phyloP scores from a whole-genome alignment of 1,140 invertebrate species.

The Procambarus virginalis region DNA sequence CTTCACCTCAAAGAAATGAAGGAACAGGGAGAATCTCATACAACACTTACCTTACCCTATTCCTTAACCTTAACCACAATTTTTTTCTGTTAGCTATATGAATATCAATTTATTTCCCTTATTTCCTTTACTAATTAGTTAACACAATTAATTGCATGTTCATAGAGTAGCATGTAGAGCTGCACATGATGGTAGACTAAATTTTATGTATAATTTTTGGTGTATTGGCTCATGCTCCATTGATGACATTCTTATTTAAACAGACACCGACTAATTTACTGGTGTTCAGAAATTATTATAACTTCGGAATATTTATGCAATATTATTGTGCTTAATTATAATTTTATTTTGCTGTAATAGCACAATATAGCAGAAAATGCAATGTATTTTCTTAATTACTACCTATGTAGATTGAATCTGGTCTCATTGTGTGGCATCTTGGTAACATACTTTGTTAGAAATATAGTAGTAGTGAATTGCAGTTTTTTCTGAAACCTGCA shows the following conservation, averaged over 20 bases:
- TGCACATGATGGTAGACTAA: slow-evolving; percentile 30
- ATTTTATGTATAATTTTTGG: slow-evolving; percentile 28
- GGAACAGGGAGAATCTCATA: slow-evolving; percentile 67
- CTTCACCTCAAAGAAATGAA: slow-evolving; percentile 54
- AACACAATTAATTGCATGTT: slow-evolving; percentile 44
- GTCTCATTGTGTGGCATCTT: too few relatives aligned
- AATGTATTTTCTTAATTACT: too few relatives aligned
- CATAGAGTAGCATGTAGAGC: slow-evolving; percentile 48
- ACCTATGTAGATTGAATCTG: too few relatives aligned
- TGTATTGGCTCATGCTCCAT: slow-evolving; percentile 16
- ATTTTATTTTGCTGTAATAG: too few relatives aligned
- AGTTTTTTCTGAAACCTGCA: too few relatives aligned
- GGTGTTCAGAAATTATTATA: background rate
- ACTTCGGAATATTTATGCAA: too few relatives aligned
- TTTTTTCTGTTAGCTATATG: slow-evolving; percentile 58
- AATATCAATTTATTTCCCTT: slow-evolving; percentile 47
- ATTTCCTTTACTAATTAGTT: slow-evolving; percentile 58
- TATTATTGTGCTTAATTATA: too few relatives aligned
- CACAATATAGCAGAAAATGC: too few relatives aligned
- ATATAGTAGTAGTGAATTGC: too few relatives aligned
- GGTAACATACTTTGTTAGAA: too few relatives aligned
- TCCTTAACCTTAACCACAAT: slow-evolving; percentile 18
- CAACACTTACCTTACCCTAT: slow-evolving; percentile 49
- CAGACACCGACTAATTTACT: background rate
- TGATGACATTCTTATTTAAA: background rate